Base-by-base conservation (phyloP, 2,888 invertebrate genomes). In the Meteorus colon region DNA sequence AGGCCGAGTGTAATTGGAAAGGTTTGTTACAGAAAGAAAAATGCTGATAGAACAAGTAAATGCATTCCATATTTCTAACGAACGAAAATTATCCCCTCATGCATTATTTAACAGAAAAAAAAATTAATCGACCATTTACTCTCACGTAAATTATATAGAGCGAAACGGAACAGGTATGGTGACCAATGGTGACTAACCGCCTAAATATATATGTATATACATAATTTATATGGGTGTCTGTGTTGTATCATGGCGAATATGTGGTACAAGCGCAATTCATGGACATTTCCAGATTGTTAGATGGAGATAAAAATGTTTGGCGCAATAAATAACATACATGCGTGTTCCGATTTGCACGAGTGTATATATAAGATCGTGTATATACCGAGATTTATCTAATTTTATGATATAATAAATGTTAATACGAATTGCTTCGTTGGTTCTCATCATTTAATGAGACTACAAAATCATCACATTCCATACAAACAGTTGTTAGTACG, bases 161-260 rank as follows among this genome's bases (percentile, higher is more conserved):
- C 85, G 84, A 73, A 77, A 85, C 85, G 72, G 70, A 84, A 84
- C 83, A 77, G 80, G 84, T 78, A 82, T 80, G 80, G 78, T 75
- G 68, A 79, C 74, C 19, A 81, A 82, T 80, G 80, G 41, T 41
- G 41, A 41, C 41, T 41, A 41, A 12, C 41, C 41, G 8, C 8
- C 34, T 34, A 34, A 24, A 34, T 34, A 34, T 34, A 34, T 34
- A 34, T 34, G 8, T 34, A 34, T 34, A 34, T 77, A 76, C 66
- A 80, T 70, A 75, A 74, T 76, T 76, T 65, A 37, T 51, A 62
- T 60, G 62, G 31, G 29, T n/a, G 70, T 66, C n/a, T 60, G 19
- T 55, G 72, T 59, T 60, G 24, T n/a, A 60, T 63, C 24, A 27
- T 27, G 41, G 67, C 31, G 41, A 65, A 63, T 41, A 12, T 41